phyloP scores from a whole-genome alignment of 2,797 vertebrate species.

The Gymnocypris eckloni region DNA sequence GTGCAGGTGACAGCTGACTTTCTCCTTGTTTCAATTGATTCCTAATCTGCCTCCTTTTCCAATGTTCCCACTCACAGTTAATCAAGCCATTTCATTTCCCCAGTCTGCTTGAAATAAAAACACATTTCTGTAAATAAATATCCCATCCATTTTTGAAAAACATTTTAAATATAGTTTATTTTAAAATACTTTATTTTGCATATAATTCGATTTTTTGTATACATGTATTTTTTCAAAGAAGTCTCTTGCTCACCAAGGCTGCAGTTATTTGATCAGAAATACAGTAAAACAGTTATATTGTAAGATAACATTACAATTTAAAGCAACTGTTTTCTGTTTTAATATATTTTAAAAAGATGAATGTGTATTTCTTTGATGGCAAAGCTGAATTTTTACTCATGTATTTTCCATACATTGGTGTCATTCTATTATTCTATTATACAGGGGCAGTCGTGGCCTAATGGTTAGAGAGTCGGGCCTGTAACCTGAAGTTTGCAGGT shows the following conservation, averaged over 20 bases:
- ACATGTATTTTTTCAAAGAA: too few species aligned
- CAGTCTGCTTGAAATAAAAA: not conserved
- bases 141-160: not conserved
- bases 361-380: not conserved
- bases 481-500: too few species aligned
- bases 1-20: constrained; percentile 80
- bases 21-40: not conserved
- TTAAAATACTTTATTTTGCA: too few species aligned
- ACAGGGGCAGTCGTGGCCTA: too few species aligned
- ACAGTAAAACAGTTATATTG: not conserved
- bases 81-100: not conserved
- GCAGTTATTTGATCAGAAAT: not conserved
- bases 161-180: too few species aligned
- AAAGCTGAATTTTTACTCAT: not conserved
- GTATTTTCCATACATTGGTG: not conserved
- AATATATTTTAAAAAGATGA: not conserved
- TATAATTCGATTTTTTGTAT: too few species aligned
- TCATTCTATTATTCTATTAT: too few species aligned
- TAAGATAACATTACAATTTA: too few species aligned
- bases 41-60: not conserved
- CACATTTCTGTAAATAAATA: not conserved
- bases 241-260: not conserved
- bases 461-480: too few species aligned
- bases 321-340: not conserved
- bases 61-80: not conserved